A percentile compares a stretch with the other conserved stretches of the same genome.
These are phyloP conservation scores for Phasianus colchicus DNA, from an alignment of 2,113 vertebrate genomes.

Conservation along the genomic window DNA sequence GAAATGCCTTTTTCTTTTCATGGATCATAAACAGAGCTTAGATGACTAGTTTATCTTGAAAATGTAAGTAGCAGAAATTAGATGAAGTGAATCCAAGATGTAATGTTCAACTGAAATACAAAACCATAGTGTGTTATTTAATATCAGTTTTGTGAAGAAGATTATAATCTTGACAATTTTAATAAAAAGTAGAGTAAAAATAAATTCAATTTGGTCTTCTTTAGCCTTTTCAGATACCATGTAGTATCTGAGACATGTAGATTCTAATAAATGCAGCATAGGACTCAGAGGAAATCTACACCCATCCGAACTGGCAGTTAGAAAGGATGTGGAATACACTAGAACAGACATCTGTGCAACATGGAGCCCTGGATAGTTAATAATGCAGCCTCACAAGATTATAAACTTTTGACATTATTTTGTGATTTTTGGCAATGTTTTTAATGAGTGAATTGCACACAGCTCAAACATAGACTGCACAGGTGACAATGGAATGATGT, in stretches of 20 bases:
- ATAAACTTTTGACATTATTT: too few species aligned
- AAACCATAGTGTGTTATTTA: neutral
- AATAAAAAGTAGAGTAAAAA: neutral
- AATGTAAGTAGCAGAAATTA: neutral
- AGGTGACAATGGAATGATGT: too few species aligned
- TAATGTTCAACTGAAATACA: neutral
- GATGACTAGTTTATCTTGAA: neutral
- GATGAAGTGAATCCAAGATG: neutral
- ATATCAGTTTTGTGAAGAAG: neutral
- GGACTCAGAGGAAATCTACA: neutral
- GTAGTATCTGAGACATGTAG: neutral
- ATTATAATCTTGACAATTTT: neutral
- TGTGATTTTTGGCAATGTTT: too few species aligned
- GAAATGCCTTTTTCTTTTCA: neutral
- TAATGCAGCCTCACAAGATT: too few species aligned
- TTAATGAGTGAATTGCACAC: too few species aligned
- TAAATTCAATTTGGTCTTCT: neutral
- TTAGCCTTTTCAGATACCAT: neutral
- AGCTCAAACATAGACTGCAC: too few species aligned
- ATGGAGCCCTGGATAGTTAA: too few species aligned
- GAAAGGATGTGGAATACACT: neutral
- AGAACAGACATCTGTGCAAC: neutral
- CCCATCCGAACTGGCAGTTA: neutral
- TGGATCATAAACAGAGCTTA: neutral
- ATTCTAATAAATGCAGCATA: neutral